Percentiles rank a stretch among this genome's conserved stretches.
These are phyloP conservation scores for Carposina sasakii DNA, from an alignment of 1,140 invertebrate species.

Conservation along the genomic window DNA sequence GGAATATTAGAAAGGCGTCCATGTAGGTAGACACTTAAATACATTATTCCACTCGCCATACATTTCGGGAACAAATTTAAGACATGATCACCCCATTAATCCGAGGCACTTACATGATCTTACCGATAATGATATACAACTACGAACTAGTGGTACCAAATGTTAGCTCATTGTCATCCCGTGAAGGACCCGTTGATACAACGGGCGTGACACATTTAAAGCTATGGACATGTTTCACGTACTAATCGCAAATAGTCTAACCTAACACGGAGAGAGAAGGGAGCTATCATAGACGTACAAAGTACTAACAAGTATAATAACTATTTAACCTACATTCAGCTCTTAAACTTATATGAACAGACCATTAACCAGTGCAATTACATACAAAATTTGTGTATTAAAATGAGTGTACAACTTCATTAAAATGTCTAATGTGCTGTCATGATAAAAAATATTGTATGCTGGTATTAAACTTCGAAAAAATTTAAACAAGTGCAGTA, in stretches of 20 bases:
- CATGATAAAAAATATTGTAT: slow-evolving; percentile 57
- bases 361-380: slow-evolving; percentile 59
- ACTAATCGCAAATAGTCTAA: slow-evolving; percentile 60
- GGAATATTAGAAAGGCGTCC: too few species aligned
- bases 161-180: slow-evolving; percentile 56
- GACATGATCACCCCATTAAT: slow-evolving; percentile 55
- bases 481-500: slow-evolving; percentile 61
- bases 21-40: too few species aligned
- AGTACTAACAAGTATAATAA: too few species aligned
- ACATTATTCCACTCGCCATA: too few species aligned
- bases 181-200: slow-evolving; percentile 67
- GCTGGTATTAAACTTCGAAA: slow-evolving; percentile 46
- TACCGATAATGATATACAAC: slow-evolving; percentile 68
- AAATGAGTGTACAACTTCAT: slow-evolving; percentile 57
- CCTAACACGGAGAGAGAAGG: slow-evolving; percentile 65
- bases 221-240: slow-evolving; percentile 70
- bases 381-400: slow-evolving; percentile 62
- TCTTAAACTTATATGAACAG: slow-evolving; percentile 58
- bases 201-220: slow-evolving; percentile 68
- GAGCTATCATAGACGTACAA: slow-evolving; percentile 62
- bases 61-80: too few species aligned
- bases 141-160: slow-evolving; percentile 55
- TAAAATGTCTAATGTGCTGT: slow-evolving; percentile 56
- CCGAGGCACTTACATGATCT: slow-evolving; percentile 69
- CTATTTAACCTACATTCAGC: slow-evolving; percentile 52